Base-by-base conservation (phyloP, 2,113 vertebrate species). In the Lipophrys pholis region DNA sequence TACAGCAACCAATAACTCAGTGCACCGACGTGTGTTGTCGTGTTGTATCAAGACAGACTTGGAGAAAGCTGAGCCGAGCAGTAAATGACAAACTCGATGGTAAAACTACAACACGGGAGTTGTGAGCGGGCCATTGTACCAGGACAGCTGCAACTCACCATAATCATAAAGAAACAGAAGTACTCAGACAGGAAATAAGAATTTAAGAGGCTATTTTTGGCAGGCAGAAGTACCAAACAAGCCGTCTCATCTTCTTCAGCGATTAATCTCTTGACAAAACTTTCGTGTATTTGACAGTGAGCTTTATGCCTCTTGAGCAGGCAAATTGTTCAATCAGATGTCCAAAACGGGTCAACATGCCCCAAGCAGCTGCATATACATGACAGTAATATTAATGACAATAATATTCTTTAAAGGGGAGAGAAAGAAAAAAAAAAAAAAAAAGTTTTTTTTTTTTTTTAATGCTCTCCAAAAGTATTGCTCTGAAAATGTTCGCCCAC, bases 111-210 rank as follows among this genome's bases (percentile, higher is more conserved):
- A 30, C 5, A 42, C 21, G 4, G 21, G 6, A 16, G 36, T 16
- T 60, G 51, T 56, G 55, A 49, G 58, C 45, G 48, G 10, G 15
- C 38, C 16, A 51, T 12, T 2, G 11, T 15, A 15, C 52, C 10
- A 8, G 45, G 17, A 16, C 45, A 53, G 21, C 42, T 40, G 11
- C 1, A 50, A 21, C 11, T 39, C 57, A 41, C 58, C 17, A 15
- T 49, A 78, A 66, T 60, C 36, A 6, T 43, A 60, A 55, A 10
- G n/a, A 78, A 68, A 58, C 76, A 59, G 62, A 75, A 46, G 42
- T 10, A 76, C 38, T 42, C 8, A 16, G 12, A 64, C 58, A 76
- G 68, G 53, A 73, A 80, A 78, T 54, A 49, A 46, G 5, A 57
- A 21, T 3, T 41, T 7, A 30, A 6, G 6, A 56, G 69, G 45